phyloP scores from a whole-genome alignment of 2,888 invertebrate genomes.

The Idaea aversata region DNA sequence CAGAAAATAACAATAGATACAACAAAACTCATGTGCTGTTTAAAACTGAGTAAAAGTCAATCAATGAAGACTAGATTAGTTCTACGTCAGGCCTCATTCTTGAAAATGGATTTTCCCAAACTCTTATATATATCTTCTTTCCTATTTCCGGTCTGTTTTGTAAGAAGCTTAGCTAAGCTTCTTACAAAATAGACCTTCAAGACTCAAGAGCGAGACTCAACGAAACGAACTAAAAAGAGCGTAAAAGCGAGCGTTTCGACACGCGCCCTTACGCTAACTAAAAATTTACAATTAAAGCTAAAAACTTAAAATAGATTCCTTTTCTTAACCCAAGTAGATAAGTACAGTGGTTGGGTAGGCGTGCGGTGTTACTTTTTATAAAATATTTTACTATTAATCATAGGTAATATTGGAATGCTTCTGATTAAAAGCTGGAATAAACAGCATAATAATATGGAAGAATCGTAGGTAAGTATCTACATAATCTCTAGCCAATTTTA shows the following conservation, averaged over 20 bases:
- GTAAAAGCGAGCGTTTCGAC: constrained; percentile 62
- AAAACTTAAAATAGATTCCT: not conserved
- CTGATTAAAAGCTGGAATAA: not conserved
- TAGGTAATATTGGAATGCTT: not conserved
- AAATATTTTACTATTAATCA: not conserved
- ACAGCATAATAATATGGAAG: not conserved
- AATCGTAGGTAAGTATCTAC: not conserved
- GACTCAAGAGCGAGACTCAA: constrained; percentile 56
- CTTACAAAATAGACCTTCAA: constrained; percentile 20
- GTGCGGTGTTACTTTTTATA: not conserved
- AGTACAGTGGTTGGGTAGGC: not conserved
- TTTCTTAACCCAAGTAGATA: not conserved
- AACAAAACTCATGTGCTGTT: constrained; percentile 13
- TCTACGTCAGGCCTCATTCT: constrained; percentile 62
- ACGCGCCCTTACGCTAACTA: constrained; percentile 57
- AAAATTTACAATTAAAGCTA: constrained; percentile 3
- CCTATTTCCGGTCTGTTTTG: too few species aligned
- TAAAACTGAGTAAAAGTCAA: constrained; percentile 21
- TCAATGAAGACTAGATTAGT: constrained; percentile 75
- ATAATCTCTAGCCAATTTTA: constrained; percentile 49
- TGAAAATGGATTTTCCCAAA: constrained; percentile 17
- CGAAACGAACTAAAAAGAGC: constrained; percentile 65
- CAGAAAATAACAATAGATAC: constrained; percentile 23
- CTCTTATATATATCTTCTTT: too few species aligned
- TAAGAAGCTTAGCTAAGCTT: too few species aligned